These are phyloP conservation scores for Campopleginae sp. DNA, from an alignment of 2,888 invertebrate species.

Conservation along the genomic window DNA sequence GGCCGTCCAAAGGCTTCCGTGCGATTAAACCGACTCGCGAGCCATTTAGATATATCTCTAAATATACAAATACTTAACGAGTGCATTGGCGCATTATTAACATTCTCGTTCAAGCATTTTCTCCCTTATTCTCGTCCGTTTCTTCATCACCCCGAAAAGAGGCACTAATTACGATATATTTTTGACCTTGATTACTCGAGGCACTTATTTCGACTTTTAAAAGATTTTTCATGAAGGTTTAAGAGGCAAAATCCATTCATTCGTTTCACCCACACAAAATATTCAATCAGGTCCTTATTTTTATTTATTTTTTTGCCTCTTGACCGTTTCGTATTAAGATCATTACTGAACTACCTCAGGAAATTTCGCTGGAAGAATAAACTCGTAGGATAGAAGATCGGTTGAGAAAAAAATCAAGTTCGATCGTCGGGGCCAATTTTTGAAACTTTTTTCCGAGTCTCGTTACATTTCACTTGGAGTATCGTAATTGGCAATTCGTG, in stretches of 20 bases:
- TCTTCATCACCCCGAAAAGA: background rate
- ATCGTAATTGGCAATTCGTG: background rate
- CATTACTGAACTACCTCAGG: slow-evolving; percentile 41
- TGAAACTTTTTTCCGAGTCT: slow-evolving; percentile 39
- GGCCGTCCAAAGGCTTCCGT: slow-evolving; percentile 61
- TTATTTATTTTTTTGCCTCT: background rate
- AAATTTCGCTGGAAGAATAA: slow-evolving; percentile 30
- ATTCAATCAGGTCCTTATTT: background rate
- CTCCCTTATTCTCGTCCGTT: background rate
- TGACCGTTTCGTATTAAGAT: slow-evolving; percentile 21
- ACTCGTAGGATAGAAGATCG: background rate
- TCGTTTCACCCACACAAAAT: background rate
- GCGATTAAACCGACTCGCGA: slow-evolving; percentile 39
- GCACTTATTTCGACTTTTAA: background rate
- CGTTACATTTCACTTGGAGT: background rate
- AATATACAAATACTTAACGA: slow-evolving; percentile 19
- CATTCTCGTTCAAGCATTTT: background rate
- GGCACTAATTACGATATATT: background rate
- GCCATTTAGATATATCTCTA: slow-evolving; percentile 34
- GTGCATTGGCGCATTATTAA: slow-evolving; percentile 3
- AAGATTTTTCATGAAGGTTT: background rate
- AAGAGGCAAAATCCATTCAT: background rate
- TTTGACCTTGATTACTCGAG: background rate
- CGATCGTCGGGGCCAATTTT: slow-evolving; percentile 49
- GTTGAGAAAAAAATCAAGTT: slow-evolving; percentile 24